Conservation (phyloP, 2,113 vertebrate genomes). For the Sceloporus undulatus region DNA sequence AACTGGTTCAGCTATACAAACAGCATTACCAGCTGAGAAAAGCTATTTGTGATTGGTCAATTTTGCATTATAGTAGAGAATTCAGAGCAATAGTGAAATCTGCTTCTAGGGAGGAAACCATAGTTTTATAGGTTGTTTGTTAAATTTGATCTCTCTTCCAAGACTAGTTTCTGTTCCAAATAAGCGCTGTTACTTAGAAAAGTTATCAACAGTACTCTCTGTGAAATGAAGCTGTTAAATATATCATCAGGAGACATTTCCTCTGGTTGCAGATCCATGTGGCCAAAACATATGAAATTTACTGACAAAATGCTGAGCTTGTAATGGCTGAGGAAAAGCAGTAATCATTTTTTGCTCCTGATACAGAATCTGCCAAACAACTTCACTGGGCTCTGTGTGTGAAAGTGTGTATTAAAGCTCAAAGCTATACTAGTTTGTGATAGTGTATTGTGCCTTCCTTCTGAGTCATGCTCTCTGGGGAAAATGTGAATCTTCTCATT, state of each 20-base stretch:
- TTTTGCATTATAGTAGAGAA: constrained; percentile 26
- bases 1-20: neutral
- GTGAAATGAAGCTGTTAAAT: constrained; percentile 58
- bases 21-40: neutral
- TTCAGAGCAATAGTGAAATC: constrained; percentile 30
- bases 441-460: neutral
- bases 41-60: neutral
- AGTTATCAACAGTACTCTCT: constrained; percentile 59
- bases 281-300: neutral
- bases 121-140: constrained; percentile 44
- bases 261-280: neutral
- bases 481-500: neutral
- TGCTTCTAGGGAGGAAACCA: constrained; percentile 41
- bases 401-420: neutral
- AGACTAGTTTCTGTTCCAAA: neutral
- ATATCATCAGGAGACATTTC: neutral
- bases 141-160: neutral
- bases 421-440: neutral
- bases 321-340: rapidly evolving
- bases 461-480: neutral
- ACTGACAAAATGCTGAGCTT: constrained; percentile 13
- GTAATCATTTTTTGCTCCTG: constrained; percentile 2
- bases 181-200: constrained; percentile 65
- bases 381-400: neutral
- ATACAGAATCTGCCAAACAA: constrained; percentile 28